Conservation (phyloP, 2,888 invertebrate genomes). For the Cynaeus angustus region DNA sequence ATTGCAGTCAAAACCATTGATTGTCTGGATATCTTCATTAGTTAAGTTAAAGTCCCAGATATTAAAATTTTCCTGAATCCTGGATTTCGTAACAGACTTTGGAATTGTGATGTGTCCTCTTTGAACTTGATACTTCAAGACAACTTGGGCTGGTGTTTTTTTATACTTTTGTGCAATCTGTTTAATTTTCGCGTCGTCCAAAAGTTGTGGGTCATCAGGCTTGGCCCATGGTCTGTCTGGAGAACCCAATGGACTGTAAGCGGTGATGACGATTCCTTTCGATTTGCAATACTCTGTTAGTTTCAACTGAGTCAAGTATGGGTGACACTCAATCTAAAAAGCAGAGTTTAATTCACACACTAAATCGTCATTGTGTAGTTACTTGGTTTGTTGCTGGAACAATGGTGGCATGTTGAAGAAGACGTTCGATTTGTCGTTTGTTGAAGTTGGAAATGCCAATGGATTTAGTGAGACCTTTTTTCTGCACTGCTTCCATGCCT, state of each 20-base stretch:
- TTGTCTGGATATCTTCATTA: conserved; percentile 78
- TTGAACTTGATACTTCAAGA: conserved; percentile 80
- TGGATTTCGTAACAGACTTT: conserved; percentile 83
- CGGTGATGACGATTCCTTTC: conserved; percentile 68
- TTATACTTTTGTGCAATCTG: conserved; percentile 77
- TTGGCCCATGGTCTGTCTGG: conserved; percentile 90
- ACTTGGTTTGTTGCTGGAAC: conserved; percentile 80
- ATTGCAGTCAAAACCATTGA: conserved; percentile 82
- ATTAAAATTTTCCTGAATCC: conserved; percentile 81
- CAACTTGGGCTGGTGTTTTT: conserved; percentile 81
- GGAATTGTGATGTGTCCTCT: conserved; percentile 85
- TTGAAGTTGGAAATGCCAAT: conserved; percentile 92
- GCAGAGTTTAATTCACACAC: conserved; percentile 1
- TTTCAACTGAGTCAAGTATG: conserved; percentile 82
- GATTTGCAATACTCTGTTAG: conserved; percentile 80
- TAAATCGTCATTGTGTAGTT: not conserved
- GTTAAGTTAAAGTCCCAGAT: conserved; percentile 84
- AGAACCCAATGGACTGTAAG: conserved; percentile 80
- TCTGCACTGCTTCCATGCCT: conserved; percentile 84
- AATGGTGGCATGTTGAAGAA: conserved; percentile 77
- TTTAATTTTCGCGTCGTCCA: conserved; percentile 79
- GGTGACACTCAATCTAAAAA: conserved; percentile 78
- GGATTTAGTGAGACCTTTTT: conserved; percentile 79
- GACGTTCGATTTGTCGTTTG: conserved; percentile 79
- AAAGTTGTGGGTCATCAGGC: conserved; percentile 80